Conservation (phyloP, 1,140 invertebrate species). For the Drosophila quadrilineata region DNA sequence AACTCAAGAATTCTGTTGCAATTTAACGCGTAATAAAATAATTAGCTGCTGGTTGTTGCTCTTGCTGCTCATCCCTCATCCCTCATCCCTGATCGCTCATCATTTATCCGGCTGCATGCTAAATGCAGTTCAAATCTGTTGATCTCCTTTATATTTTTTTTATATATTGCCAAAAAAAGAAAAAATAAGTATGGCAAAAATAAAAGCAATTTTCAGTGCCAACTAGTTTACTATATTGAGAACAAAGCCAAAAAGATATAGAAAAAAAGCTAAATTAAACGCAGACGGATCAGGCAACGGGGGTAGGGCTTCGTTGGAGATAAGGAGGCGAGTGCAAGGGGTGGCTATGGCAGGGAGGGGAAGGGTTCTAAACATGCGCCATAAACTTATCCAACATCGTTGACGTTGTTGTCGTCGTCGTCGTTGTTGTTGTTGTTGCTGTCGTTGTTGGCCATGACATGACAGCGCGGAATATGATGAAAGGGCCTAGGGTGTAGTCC, state of each 20-base stretch:
- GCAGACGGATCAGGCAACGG: slow-evolving; percentile 35
- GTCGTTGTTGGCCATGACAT: slow-evolving; percentile 64
- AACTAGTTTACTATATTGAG: slow-evolving; percentile 41
- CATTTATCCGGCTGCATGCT: not conserved
- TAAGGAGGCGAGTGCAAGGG: no score
- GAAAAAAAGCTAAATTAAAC: no score
- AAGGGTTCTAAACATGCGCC: slow-evolving; percentile 57
- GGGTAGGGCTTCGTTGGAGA: no score
- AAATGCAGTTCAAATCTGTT: not conserved
- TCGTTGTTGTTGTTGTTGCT: slow-evolving; percentile 32
- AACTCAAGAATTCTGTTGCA: slow-evolving; percentile 71
- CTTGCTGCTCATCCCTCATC: not conserved
- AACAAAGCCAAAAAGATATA: slow-evolving; percentile 5
- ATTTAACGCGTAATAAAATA: slow-evolving; percentile 79
- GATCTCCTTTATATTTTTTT: not conserved
- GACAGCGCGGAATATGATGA: slow-evolving; percentile 77
- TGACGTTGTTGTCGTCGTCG: slow-evolving; percentile 62
- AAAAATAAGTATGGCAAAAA: no score
- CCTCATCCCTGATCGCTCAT: not conserved
- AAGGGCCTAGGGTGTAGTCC: slow-evolving; percentile 51
- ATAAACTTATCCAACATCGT: slow-evolving; percentile 72
- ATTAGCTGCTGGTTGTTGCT: slow-evolving; percentile 51
- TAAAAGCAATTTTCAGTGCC: slow-evolving; percentile 9
- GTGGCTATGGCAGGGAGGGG: slow-evolving; percentile 19
- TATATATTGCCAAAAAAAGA: slow-evolving; percentile 9